Evolutionary conservation across 1,140 invertebrate genomes (phyloP).

Genomic region (Latrodectus geometricus): DNA sequence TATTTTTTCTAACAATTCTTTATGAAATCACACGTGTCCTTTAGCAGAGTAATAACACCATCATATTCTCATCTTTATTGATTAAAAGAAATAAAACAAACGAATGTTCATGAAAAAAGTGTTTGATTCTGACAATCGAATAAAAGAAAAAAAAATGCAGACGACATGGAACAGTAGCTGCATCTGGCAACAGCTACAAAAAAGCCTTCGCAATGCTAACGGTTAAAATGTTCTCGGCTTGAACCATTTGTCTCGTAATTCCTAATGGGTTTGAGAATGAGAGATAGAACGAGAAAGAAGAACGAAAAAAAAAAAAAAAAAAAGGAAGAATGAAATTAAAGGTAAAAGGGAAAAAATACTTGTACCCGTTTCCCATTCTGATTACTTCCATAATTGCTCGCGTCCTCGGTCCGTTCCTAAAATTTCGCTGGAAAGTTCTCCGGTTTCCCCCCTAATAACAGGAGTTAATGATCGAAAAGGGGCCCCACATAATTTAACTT

Average conservation of each 20-base stretch:
- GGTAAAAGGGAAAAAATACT: too few relatives aligned
- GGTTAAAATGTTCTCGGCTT: background rate
- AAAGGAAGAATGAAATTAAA: background rate
- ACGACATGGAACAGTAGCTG: background rate
- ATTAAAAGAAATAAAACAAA: too few relatives aligned
- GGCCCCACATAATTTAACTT: conserved; percentile 12
- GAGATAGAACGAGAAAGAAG: background rate
- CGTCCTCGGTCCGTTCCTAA: background rate
- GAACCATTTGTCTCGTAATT: background rate
- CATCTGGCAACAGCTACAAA: background rate
- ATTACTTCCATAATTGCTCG: background rate
- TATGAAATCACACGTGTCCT: too few relatives aligned
- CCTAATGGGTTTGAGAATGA: background rate
- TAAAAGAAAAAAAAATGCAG: background rate
- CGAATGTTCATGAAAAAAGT: too few relatives aligned
- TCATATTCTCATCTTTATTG: too few relatives aligned
- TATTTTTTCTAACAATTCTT: too few relatives aligned
- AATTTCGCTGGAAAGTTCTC: background rate
- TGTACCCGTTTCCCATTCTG: background rate
- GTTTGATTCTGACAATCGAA: too few relatives aligned
- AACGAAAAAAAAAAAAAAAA: background rate
- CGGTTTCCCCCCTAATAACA: conserved; percentile 10
- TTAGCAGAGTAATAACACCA: too few relatives aligned
- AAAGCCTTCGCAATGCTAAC: background rate
- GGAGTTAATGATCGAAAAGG: conserved; percentile 18